Conservation (phyloP, 1,140 invertebrate genomes). For the Drosophila albomicans region DNA sequence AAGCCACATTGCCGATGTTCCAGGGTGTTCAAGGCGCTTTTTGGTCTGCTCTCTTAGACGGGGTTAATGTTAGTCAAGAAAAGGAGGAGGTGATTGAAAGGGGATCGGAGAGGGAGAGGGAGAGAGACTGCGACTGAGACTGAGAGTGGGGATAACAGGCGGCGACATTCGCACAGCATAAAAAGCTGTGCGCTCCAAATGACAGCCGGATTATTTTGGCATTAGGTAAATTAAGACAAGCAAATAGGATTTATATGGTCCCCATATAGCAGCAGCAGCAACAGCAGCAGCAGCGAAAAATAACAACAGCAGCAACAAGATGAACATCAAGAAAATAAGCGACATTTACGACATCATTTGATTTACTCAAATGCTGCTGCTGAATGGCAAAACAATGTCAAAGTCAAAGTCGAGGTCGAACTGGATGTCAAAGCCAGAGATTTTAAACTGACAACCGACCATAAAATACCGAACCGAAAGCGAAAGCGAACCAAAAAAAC, state of each 20-base stretch:
- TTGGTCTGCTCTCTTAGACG: neutral
- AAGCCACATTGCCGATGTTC: constrained; percentile 22
- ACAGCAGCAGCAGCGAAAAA: neutral
- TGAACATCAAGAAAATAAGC: constrained; percentile 15
- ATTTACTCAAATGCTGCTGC: constrained; percentile 63
- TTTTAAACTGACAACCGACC: constrained; percentile 68
- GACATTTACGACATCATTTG: constrained; percentile 76
- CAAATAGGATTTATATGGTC: constrained; percentile 73
- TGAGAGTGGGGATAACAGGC: constrained; percentile 18
- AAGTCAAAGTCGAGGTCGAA: constrained; percentile 47
- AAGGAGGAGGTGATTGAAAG: too few species aligned
- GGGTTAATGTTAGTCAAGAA: neutral
- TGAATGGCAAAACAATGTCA: constrained; percentile 38
- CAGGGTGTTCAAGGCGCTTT: neutral
- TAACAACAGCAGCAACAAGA: constrained; percentile 3
- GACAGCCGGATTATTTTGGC: constrained; percentile 49
- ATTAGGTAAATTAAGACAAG: constrained; percentile 76
- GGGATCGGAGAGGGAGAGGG: too few species aligned
- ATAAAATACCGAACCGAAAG: constrained; percentile 47
- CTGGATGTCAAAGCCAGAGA: constrained; percentile 37
- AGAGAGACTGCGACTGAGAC: too few species aligned
- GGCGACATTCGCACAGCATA: constrained; percentile 47
- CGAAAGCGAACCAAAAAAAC: constrained; percentile 39
- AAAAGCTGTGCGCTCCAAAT: constrained; percentile 41
- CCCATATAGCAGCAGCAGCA: constrained; percentile 5